Base-by-base conservation (phyloP, 2,113 vertebrate species). In the Hippocampus comes region DNA sequence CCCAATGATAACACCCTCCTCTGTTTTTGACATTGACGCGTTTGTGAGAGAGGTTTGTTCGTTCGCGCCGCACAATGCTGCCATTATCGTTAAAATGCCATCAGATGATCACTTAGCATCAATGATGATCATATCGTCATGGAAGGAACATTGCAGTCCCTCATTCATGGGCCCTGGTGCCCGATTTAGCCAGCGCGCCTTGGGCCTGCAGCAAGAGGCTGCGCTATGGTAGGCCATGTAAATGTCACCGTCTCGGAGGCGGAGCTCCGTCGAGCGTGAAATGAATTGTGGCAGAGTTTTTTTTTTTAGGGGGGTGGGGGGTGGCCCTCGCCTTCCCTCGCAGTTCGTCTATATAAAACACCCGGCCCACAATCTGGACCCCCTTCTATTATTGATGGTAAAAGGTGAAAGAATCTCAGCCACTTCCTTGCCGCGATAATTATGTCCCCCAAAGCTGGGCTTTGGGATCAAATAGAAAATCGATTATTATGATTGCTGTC, bases 261-360 rank as follows among this genome's bases (percentile, higher is more conserved):
- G 79, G 84, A 88, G 91, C 83, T 91, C 89, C 84, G 80, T 77
- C 7, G 86, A 90, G 89, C 89, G 82, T 89, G 88, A 92, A 93
- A 92, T 92, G 82, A 90, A 91, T 91, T 90, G 86, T 92, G 91
- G 87, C 91, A 91, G 87, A 87, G 82, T 91, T 90, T 87, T 30
- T 34, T 34, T 34, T 34, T 34, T 25, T 1, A 1, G 4, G 34
- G 34, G 34, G 34, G 5, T 0, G 5, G 34, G 34, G 5, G 34
- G 82, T 88, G 81, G 85, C 80, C 82, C 81, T 71, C 82, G 83
- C 81, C 81, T 88, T 78, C 76, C 78, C 81, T 76, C 85, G 57
- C 81, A 73, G 74, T 57, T 70, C 77, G 68, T 73, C 75, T 80
- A 77, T 81, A 77, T 80, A 74, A 79, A 81, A 38, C 84, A 66